Evolutionary conservation across 2,113 vertebrate species (phyloP).

Genomic region (Fukomys damarensis): DNA sequence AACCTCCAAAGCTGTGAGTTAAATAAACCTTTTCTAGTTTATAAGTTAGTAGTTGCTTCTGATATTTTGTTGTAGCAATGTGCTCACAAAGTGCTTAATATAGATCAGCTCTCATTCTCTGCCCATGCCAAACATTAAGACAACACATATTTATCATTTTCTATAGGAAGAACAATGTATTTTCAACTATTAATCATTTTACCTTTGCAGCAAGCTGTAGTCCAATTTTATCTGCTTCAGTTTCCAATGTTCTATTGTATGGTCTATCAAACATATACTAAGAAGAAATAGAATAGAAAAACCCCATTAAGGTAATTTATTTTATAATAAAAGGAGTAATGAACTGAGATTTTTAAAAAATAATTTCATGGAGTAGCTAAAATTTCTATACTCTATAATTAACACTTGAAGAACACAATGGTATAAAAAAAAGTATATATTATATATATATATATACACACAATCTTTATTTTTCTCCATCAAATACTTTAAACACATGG

Average conservation of each 20-base stretch:
- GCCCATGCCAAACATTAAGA: background rate
- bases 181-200: slow-evolving; percentile 54
- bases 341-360: background rate
- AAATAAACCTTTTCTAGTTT: background rate
- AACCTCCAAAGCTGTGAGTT: background rate
- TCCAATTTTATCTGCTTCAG: slow-evolving; percentile 95
- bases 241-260: slow-evolving; percentile 94
- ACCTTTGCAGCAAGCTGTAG: slow-evolving; percentile 96
- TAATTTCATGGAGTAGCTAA: slow-evolving; percentile 24
- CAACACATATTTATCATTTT: background rate
- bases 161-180: background rate
- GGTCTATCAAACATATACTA: slow-evolving; percentile 94
- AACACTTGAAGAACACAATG: background rate
- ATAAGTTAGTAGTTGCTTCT: background rate
- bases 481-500: background rate
- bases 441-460: no score
- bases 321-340: slow-evolving; percentile 22
- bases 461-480: slow-evolving; percentile 48
- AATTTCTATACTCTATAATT: slow-evolving; percentile 11
- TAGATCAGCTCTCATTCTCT: background rate
- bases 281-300: slow-evolving; percentile 68
- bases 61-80: background rate
- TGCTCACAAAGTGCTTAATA: background rate
- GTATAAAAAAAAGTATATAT: no score
- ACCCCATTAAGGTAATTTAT: slow-evolving; percentile 38